Evolutionary conservation across 53 echinoderm and acorn worm genomes (phyloP).

Genomic region (Paracentrotus lividus): DNA sequence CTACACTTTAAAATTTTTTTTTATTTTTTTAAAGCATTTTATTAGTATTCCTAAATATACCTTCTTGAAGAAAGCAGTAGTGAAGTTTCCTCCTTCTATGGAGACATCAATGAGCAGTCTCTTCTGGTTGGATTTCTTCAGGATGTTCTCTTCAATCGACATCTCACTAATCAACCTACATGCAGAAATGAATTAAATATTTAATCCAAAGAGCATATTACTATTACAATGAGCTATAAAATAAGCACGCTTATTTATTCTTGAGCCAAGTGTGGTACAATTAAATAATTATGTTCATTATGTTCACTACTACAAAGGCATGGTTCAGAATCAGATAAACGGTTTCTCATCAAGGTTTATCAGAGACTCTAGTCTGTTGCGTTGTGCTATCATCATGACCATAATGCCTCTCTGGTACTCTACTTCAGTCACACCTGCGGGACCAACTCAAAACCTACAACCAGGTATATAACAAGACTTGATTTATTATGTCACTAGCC

Average conservation of each 20-base stretch:
- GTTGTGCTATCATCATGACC: slow-evolving; percentile 66
- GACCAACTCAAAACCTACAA: no score
- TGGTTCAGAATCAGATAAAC: slow-evolving; percentile 53
- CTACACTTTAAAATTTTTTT: no score
- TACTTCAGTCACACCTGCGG: no score
- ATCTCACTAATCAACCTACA: slow-evolving; percentile 97
- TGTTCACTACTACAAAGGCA: not conserved
- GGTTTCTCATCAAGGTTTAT: slow-evolving; percentile 53
- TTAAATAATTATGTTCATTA: no score
- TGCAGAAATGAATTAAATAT: not conserved
- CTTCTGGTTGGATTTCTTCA: slow-evolving; percentile 99
- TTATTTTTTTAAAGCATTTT: no score
- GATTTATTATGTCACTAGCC: no score
- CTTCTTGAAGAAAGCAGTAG: slow-evolving; percentile 98
- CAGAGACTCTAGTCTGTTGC: slow-evolving; percentile 73
- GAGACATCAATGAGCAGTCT: slow-evolving; percentile 94
- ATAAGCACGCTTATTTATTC: no score
- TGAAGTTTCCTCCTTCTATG: slow-evolving; percentile 99
- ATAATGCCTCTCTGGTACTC: not conserved
- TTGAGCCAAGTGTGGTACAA: no score
- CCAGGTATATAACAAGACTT: no score
- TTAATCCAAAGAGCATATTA: no score
- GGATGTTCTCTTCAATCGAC: slow-evolving; percentile 98
- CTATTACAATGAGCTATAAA: no score
- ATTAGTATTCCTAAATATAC: slow-evolving; percentile 66